Base-by-base conservation (phyloP, 2,113 vertebrate genomes). In the Trichomycterus rosablanca region DNA sequence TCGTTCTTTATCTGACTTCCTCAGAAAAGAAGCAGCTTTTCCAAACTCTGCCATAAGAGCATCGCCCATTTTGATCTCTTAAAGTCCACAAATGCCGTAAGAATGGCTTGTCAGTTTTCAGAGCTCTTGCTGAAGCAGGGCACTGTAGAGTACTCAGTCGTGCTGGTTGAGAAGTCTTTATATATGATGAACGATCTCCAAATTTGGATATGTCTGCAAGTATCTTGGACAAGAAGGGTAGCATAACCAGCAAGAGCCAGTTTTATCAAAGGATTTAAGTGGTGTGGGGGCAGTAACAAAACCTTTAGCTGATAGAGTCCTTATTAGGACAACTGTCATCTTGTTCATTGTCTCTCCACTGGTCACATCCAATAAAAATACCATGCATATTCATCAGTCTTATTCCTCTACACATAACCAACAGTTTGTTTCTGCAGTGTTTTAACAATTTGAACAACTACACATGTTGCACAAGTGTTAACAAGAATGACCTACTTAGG, bases 1-100 rank as follows among this genome's bases (percentile, higher is more conserved):
- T 11, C 86, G 78, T 64, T 89, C 86, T 74, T 82, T 85, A 1
- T 88, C 87, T 1, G 86, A 82, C 62, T 89, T 88, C n/a, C 85
- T 83, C 35, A 89, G 82, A 67, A 75, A 89, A 1, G 75, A 67
- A 49, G 86, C 85, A 0, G 87, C 84, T 2, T 64, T 71, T 59
- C 87, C 87, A 16, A 86, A 89, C 22, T 87, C 84, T 0, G 81
- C 80, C 85, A 89, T 83, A 10, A 76, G 7, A 22, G 78, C 35
- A 18, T 87, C 87, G 0, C 68, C 73, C 87, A 89, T 89, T 18
- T 42, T 63, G 56, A 35, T 18, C 14, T 50, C 28, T 45, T 46
- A 46, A 59, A 16, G 32, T 69, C 22, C 52, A n/a, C n/a, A 43
- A 45, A 20, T 44, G 26, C n/a, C 15, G n/a, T 12, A 2, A 67